Evolutionary conservation across 2,113 vertebrate species (phyloP), one percentile per base, ranked within the genome.

Genomic region (Climacteris rufus): DNA sequence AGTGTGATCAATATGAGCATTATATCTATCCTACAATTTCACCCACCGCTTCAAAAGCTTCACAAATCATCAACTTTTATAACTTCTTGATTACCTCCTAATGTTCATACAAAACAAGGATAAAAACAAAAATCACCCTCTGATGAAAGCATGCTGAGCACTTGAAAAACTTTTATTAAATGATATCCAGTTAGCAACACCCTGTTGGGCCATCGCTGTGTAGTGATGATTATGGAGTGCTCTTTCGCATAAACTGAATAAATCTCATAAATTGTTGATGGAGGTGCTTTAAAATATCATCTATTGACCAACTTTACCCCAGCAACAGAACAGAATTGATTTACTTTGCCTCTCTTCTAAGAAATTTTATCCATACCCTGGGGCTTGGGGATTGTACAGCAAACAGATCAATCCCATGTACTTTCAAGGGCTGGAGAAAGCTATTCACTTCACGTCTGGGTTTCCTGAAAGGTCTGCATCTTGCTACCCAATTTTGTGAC

Each of bases 61-160:
- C 90, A 97, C 95, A 97, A 96, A 97, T 96, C 96, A 97, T 97
- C 94, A 97, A 95, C 96, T 97, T 97, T 96, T 96, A 95, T 95
- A 97, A 97, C 97, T 96, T 96, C 97, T 97, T 97, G 97, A 97
- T 97, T 96, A 97, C 95, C 94, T 94, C 97, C 96, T 97, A 97
- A 96, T 66, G 86, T 89, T 97, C 96, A 92, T 70, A 93, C 84
- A 96, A 97, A 97, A 95, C 95, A 93, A 95, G 93, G 91, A 97
- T 97, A 97, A 98, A 97, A 97, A 97, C 96, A 96, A 96, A 95
- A 97, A 96, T 96, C 96, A 97, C 90, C 94, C 60, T 97, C 87
- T 96, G 97, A 96, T 96, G 96, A 96, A 97, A 95, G 93, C 96
- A 95, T 93, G 93, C 95, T 97, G 97, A 95, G 97, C 94, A 96